phyloP scores from a whole-genome alignment of 2,113 vertebrate species.

The Chaenogobius annularis region DNA sequence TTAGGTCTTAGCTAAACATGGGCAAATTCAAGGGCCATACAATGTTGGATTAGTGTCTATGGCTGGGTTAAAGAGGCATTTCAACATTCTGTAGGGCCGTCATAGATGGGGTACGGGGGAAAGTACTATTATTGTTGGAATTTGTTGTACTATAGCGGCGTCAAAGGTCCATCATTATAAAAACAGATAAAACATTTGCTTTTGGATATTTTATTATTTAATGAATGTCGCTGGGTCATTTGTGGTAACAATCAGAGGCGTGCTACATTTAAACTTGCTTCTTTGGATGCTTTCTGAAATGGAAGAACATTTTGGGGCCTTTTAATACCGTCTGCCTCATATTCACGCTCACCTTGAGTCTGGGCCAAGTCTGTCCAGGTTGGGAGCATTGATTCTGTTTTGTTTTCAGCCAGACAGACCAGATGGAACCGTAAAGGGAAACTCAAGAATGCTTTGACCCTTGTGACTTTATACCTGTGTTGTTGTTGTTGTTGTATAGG shows the following conservation, averaged over 20 bases:
- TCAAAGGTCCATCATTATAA: no score
- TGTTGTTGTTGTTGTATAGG: background rate
- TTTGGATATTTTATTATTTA: no score
- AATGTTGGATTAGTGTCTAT: no score
- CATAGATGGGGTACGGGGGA: no score
- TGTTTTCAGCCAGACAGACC: constrained; percentile 37
- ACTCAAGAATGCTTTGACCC: constrained; percentile 30
- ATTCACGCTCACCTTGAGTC: constrained; percentile 40
- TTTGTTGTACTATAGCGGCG: no score
- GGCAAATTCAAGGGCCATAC: no score
- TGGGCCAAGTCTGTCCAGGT: constrained; percentile 17
- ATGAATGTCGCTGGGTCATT: background rate
- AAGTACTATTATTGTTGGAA: no score
- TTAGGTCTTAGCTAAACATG: no score
- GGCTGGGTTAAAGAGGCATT: no score
- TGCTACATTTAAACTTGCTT: background rate
- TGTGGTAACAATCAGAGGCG: background rate
- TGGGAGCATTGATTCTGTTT: constrained; percentile 50
- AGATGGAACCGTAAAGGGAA: constrained; percentile 40
- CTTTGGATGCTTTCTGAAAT: background rate
- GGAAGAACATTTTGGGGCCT: background rate
- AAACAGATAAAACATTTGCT: no score
- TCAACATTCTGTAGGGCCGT: no score
- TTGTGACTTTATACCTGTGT: background rate
- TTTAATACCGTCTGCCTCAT: constrained; percentile 25